Percentiles rank a stretch among this genome's conserved stretches.
Conservation (phyloP, 2,888 invertebrate genomes). For the Petrolisthes manimaculis region DNA sequence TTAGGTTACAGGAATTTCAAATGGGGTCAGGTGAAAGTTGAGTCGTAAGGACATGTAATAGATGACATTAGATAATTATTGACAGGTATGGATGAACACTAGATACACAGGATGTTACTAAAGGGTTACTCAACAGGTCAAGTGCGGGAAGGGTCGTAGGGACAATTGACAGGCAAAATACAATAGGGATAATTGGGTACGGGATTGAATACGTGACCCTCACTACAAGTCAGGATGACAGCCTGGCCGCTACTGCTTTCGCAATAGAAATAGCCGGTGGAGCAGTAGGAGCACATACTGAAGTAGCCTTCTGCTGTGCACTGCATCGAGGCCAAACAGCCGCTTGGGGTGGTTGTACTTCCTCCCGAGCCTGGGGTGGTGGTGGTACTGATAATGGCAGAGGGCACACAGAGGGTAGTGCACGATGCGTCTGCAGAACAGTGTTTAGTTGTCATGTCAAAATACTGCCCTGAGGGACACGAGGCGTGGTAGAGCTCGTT, state of each 20-base stretch:
- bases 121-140: no score
- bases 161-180: conserved; percentile 19
- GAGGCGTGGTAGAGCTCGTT: not conserved
- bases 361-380: not conserved
- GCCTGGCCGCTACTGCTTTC: not conserved
- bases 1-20: no score
- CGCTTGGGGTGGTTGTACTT: not conserved
- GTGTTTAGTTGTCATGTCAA: not conserved
- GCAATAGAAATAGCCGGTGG: not conserved
- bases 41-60: no score
- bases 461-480: not conserved
- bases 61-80: no score
- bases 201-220: not conserved
- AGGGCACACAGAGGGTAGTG: not conserved
- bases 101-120: no score
- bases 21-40: no score
- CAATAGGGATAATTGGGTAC: not conserved
- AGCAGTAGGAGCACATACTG: not conserved
- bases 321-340: not conserved
- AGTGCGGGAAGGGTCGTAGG: not conserved
- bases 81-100: no score
- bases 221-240: not conserved
- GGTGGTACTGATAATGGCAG: not conserved
- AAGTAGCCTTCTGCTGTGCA: not conserved
- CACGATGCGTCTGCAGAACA: conserved; percentile 8